Base-by-base conservation (phyloP, 2,797 vertebrate genomes). In the Etheostoma nigrum region DNA sequence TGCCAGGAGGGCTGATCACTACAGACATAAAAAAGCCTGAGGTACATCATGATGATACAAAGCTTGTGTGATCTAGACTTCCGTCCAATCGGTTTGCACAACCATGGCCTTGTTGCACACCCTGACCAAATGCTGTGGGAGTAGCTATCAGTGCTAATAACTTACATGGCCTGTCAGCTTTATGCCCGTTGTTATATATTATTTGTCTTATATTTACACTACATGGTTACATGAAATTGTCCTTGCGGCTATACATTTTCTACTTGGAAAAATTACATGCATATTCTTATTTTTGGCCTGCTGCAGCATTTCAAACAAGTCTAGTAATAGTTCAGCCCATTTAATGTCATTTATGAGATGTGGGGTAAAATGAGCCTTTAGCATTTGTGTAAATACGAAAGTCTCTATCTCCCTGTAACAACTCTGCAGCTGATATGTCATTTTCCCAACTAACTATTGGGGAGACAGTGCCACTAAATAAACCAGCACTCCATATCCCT, bases 1-100 rank as follows among this genome's bases (percentile, higher is more conserved):
- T 67, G 49, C 36, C 36, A 48, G 27, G 16, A 25, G 57, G 55
- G 48, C 44, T 84, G 79, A 86, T 86, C 48, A 67, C 49, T 27
- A 27, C 72, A 69, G 83, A 91, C 80, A 70, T 70, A 52, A 79
- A 85, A 85, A 84, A 80, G 83, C 85, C 80, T 27, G 72, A 71
- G 82, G 78, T 84, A 73, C 51, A 44, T 67, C 73, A 67, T 75
- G 72, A 84, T 83, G 78, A 83, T 79, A 75, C 67, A 82, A 83
- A 74, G 72, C 77, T 51, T 61, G 67, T 88, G 74, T 85, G 83
- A 89, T 87, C 67, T 51, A 8, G 64, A 76, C 62, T 72, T 27
- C 78, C 75, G 1, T 65, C 71, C 69, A 40, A 75, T 79, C 79
- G 90, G 84, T 90, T 88, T 87, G 84, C 63, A 84, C 70, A 85